These are phyloP conservation scores for Nansenia antarctica DNA, from an alignment of 2,113 vertebrate genomes.

Conservation along the genomic window DNA sequence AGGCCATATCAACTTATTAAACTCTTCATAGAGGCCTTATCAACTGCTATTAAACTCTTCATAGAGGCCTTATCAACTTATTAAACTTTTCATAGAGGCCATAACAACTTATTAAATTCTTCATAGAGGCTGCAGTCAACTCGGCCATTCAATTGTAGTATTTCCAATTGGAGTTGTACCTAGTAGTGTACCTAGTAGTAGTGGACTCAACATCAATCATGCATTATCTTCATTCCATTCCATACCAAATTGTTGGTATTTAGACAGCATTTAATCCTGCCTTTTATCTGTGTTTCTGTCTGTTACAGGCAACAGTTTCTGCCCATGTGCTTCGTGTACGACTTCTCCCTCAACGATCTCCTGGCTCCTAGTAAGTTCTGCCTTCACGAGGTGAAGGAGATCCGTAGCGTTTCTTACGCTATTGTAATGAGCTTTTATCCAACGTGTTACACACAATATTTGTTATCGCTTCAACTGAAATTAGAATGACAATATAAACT, in stretches of 20 bases:
- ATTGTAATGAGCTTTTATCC: too few relatives aligned
- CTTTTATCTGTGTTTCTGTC: background rate
- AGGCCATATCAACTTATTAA: too few relatives aligned
- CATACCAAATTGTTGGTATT: too few relatives aligned
- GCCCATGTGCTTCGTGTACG: slow-evolving; percentile 82
- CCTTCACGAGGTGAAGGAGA: background rate
- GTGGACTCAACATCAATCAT: too few relatives aligned
- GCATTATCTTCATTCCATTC: too few relatives aligned
- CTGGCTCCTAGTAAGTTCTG: slow-evolving; percentile 85
- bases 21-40: too few relatives aligned
- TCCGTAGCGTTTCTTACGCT: too few relatives aligned
- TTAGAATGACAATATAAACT: background rate
- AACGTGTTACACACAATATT: too few relatives aligned
- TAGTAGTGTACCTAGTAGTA: too few relatives aligned
- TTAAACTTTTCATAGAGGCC: background rate
- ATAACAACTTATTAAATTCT: background rate
- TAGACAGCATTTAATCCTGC: background rate
- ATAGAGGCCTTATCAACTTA: background rate
- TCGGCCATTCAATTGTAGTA: background rate
- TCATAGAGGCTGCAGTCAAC: too few relatives aligned
- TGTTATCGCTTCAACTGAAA: too few relatives aligned
- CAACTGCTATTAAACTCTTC: background rate
- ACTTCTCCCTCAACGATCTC: slow-evolving; percentile 87
- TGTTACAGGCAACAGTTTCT: slow-evolving; percentile 81
- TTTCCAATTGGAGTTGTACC: background rate